Evolutionary conservation across 2,113 vertebrate genomes (phyloP).

Genomic region (Pimephales promelas): DNA sequence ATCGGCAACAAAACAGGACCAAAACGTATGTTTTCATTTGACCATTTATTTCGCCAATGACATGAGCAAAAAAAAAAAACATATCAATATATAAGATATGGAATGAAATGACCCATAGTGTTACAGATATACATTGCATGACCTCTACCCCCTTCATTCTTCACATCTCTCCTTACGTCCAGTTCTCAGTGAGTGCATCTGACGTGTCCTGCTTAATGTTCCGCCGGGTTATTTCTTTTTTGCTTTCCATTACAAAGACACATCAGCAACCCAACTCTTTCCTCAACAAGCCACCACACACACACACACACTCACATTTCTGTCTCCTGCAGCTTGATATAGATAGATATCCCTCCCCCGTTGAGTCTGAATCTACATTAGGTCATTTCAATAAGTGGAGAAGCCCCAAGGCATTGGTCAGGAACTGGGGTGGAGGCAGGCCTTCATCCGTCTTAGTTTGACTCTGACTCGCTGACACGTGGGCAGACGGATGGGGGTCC

Average conservation of each 20-base stretch:
- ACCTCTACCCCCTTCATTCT: conserved; percentile 31
- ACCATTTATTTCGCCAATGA: conserved; percentile 19
- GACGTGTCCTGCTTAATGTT: conserved; percentile 24
- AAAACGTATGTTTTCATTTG: background rate
- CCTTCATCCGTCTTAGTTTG: conserved; percentile 79
- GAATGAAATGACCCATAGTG: conserved; percentile 37
- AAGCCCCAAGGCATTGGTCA: conserved; percentile 41
- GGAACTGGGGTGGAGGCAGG: conserved; percentile 40
- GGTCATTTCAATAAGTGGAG: conserved; percentile 72
- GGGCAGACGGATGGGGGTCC: conserved; percentile 55
- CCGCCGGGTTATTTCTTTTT: conserved; percentile 35
- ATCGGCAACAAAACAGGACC: background rate
- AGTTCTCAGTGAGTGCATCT: conserved; percentile 2
- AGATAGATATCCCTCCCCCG: conserved; percentile 70
- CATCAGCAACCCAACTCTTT: conserved; percentile 9
- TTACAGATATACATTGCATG: conserved; percentile 25
- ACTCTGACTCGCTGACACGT: conserved; percentile 68
- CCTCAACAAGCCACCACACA: background rate
- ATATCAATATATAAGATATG: background rate
- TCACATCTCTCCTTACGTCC: conserved; percentile 23
- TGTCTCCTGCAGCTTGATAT: conserved; percentile 68
- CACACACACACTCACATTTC: conserved; percentile 57
- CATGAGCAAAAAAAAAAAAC: background rate
- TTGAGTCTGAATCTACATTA: conserved; percentile 73
- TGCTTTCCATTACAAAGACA: conserved; percentile 28